A percentile compares a stretch with the other conserved stretches of the same genome.
Conservation (phyloP, 2,888 invertebrate species). For the Phalangium opilio region DNA sequence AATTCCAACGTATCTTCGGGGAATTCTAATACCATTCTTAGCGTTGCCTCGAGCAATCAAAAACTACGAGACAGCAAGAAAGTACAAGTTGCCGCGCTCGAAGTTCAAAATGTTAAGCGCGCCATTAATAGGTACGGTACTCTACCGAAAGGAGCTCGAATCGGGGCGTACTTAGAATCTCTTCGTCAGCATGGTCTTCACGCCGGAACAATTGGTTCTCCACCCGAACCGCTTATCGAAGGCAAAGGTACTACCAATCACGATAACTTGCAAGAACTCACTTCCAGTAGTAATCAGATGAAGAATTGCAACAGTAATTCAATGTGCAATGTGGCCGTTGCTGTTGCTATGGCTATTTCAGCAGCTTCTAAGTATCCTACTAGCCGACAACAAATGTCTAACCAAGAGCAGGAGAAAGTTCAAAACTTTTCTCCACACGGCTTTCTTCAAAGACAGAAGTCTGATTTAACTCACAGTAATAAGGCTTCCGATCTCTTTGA, state of each 20-base stretch:
- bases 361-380: conserved; percentile 3
- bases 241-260: conserved; percentile 7
- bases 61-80: conserved; percentile 21
- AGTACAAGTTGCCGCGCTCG: conserved; percentile 76
- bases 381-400: conserved; percentile 7
- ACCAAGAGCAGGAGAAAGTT: conserved; percentile 2
- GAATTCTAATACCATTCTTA: background rate
- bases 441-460: conserved; percentile 23
- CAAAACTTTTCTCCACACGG: conserved; percentile 14
- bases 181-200: conserved; percentile 59
- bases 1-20: background rate
- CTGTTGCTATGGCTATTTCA: background rate
- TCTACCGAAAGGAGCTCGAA: conserved; percentile 86
- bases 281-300: conserved; percentile 6
- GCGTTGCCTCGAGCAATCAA: background rate
- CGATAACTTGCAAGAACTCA: conserved; percentile 13
- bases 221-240: conserved; percentile 14
- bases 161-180: conserved; percentile 90
- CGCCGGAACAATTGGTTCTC: conserved; percentile 15
- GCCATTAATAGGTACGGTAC: conserved; percentile 86
- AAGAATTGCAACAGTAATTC: conserved; percentile 2
- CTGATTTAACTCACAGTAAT: conserved; percentile 28
- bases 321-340: too few relatives aligned
- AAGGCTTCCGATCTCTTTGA: conserved; percentile 14
- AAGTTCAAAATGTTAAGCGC: conserved; percentile 86